A percentile compares a stretch with the other conserved stretches of the same genome.
Conservation (phyloP, 2,797 vertebrate genomes). For the Syngnathus rostellatus region DNA sequence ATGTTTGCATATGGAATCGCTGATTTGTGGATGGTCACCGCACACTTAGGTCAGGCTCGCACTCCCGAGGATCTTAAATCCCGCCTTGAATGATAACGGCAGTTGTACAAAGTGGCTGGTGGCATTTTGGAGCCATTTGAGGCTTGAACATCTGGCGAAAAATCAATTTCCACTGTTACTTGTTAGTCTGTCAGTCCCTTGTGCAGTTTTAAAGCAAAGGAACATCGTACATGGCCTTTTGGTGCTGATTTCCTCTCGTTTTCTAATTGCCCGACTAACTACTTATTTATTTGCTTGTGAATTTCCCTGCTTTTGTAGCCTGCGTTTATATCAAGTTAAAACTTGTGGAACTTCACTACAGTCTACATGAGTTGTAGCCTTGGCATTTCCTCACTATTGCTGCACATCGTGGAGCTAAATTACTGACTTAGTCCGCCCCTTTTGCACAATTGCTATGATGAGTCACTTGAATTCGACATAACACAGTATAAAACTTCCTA, state of each 20-base stretch:
- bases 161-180: constrained; percentile 2
- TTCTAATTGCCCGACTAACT: background rate
- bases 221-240: background rate
- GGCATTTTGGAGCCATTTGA: background rate
- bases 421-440: background rate
- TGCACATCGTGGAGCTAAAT: background rate
- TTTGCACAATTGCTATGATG: background rate
- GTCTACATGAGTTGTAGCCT: background rate
- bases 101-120: constrained; percentile 4
- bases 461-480: background rate
- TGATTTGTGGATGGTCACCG: constrained; percentile 34
- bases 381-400: background rate
- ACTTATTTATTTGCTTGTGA: background rate
- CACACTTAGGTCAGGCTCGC: background rate
- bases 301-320: background rate
- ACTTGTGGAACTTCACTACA: background rate
- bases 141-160: background rate
- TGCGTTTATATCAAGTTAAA: background rate
- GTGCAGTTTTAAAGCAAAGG: background rate
- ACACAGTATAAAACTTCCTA: background rate
- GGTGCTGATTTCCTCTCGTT: background rate
- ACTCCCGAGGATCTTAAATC: background rate
- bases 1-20: constrained; percentile 52
- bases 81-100: constrained; percentile 6
- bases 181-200: background rate